phyloP scores from a whole-genome alignment of 2,888 invertebrate genomes.

The Cheiracanthium punctorium region DNA sequence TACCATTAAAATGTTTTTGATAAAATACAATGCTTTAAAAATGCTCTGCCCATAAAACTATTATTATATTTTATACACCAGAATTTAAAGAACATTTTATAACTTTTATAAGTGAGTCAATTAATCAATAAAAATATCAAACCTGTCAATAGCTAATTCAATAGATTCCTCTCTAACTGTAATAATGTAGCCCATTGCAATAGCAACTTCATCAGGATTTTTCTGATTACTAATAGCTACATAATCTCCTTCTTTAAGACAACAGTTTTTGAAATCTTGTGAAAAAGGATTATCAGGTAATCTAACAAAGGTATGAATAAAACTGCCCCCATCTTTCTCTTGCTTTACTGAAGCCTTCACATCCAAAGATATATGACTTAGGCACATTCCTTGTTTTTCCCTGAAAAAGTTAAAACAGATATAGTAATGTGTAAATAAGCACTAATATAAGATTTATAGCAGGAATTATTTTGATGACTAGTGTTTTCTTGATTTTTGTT shows the following conservation, averaged over 20 bases:
- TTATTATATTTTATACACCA: no score
- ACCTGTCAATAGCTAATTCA: constrained; percentile 56
- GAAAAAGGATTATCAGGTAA: neutral
- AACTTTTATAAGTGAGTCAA: no score
- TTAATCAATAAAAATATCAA: neutral
- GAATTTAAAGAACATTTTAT: no score
- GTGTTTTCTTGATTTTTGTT: no score
- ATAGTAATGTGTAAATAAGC: no score
- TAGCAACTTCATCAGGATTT: constrained; percentile 54
- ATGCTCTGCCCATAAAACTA: no score
- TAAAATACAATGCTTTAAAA: no score
- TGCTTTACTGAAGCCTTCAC: neutral
- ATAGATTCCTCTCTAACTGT: constrained; percentile 32
- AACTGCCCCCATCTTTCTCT: constrained; percentile 12
- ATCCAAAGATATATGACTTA: constrained; percentile 39
- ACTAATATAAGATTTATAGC: no score
- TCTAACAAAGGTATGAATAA: constrained; percentile 27
- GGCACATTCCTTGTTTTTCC: constrained; percentile 61
- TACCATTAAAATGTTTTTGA: no score
- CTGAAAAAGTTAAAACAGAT: no score
- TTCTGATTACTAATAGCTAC: constrained; percentile 58
- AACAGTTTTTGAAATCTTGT: constrained; percentile 5
- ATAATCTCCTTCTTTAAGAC: constrained; percentile 54
- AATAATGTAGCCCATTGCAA: constrained; percentile 61
- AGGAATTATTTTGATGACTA: no score